Percentiles rank a stretch among this genome's conserved stretches.
Evolutionary conservation across 1,140 invertebrate species (phyloP).

Genomic region (Zaprionus ghesquierei): DNA sequence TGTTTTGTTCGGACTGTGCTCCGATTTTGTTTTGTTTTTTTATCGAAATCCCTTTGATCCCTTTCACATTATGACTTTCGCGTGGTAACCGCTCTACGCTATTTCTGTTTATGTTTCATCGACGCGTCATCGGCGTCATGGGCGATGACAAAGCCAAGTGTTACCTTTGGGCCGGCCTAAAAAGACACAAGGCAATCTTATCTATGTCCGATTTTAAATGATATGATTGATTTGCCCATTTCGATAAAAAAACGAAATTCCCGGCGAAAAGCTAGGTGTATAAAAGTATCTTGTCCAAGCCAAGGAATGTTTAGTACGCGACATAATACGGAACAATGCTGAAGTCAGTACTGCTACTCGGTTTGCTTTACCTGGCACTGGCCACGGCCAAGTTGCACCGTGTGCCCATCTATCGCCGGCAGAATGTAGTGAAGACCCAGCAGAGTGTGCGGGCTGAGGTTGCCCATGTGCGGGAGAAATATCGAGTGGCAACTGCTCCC

Average conservation of each 20-base stretch:
- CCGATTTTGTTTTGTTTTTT: too few species aligned
- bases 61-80: background rate
- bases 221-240: conserved; percentile 30
- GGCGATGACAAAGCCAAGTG: background rate
- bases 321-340: conserved; percentile 6
- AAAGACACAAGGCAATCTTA: conserved; percentile 41
- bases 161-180: background rate
- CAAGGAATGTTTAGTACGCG: conserved; percentile 8
- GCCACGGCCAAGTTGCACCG: conserved; percentile 15
- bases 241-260: conserved; percentile 5
- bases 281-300: background rate
- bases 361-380: background rate
- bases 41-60: background rate
- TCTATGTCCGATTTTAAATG: conserved; percentile 30
- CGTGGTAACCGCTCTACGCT: conserved; percentile 1
- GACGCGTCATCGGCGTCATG: conserved; percentile 6
- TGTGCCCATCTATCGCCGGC: conserved; percentile 17
- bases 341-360: conserved; percentile 9
- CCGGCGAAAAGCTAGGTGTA: background rate
- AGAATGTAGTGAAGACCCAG: conserved; percentile 11
- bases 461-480: conserved; percentile 14
- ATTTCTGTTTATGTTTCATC: conserved; percentile 1
- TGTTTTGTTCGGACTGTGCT: background rate
- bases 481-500: background rate
- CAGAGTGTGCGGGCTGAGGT: conserved; percentile 12